Evolutionary conservation across 2,888 invertebrate species (phyloP), one percentile per base, ranked within the genome.

Genomic region (Folsomia manolachei): DNA sequence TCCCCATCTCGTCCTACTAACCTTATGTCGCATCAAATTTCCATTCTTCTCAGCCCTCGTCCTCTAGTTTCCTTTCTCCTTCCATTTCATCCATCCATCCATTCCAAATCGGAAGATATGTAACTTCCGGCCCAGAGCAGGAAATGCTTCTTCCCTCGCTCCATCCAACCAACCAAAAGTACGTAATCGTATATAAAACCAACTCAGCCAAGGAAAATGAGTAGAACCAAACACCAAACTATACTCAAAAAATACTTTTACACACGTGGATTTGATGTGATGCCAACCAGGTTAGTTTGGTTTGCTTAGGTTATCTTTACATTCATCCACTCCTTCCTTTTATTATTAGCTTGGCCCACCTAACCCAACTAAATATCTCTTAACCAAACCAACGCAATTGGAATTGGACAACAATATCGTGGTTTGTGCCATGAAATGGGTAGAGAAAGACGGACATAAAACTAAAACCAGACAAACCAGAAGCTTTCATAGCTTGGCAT

Each of bases 71-170:
- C 39, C 39, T 39, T 39, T 14, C 39, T 9, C 14, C 14, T 14
- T 39, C 39, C 39, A 9, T 39, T 14, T 14, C 4, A 9, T 39
- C 14, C 39, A 39, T 39, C 39, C 39, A 39, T 39, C 56, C 56
- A 18, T 21, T 19, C 56, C 56, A 56, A 56, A 56, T 56, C 56
- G 56, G 56, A 56, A 56, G 56, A 56, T 56, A 56, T 56, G 56
- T 56, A 56, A 56, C 56, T 56, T 56, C 56, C 56, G 56, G 56
- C 56, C 19, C 18, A 56, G 56, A 21, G 19, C 56, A 56, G 56
- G 56, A 56, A 56, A 56, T 56, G 56, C 56, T 56, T 56, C 19
- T 56, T 56, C 51, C 18, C 9, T 51, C 51, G n/a, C n/a, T n/a
- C n/a, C n/a, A n/a, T n/a, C n/a, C n/a, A n/a, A n/a, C n/a, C n/a